Evolutionary conservation across 1,140 invertebrate species (phyloP), one percentile per base, ranked within the genome.

Genomic region (Drosophila truncata): DNA sequence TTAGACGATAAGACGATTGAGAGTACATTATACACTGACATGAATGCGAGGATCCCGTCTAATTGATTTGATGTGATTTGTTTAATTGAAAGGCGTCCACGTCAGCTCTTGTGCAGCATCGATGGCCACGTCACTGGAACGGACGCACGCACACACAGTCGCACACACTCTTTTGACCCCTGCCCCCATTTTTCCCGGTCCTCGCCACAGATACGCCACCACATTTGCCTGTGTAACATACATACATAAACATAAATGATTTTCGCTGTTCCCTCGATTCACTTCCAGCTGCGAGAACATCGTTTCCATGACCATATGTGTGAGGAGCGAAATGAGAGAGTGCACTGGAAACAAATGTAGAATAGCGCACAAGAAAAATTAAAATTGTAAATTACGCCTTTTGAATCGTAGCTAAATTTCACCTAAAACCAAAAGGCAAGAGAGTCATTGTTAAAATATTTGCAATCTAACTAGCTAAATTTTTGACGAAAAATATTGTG

Each of bases 201-300:
- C 42, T 27, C 37, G 14, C 52, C 47, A 50, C 64, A 71, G 58
- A 67, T 62, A 76, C 50, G 65, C 37, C 60, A 50, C 37, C 44
- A 31, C 49, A 66, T 29, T 44, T 73, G 66, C 65, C 67, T 83
- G 52, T 80, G 78, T 88, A 83, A 78, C 67, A 72, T 82, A 88
- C 83, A 87, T 54, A 55, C 52, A 55, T 55, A 54, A 88, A 88
- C 84, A 88, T 88, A 90, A 87, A 81, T 46, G 69, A 27, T 87
- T 88, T 77, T 88, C 72, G 77, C 76, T 87, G 84, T 78, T 84
- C 69, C 80, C 64, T 11, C 80, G 77, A 80, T 78, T 88, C 61
- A 85, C 75, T 90, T 85, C 85, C 85, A 90, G 85, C 85, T 79
- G 85, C 85, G 85, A 90, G 85, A 90, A 88, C 85, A 88, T 90